phyloP scores from a whole-genome alignment of 2,888 invertebrate genomes.

The Schrankia costaestrigalis region DNA sequence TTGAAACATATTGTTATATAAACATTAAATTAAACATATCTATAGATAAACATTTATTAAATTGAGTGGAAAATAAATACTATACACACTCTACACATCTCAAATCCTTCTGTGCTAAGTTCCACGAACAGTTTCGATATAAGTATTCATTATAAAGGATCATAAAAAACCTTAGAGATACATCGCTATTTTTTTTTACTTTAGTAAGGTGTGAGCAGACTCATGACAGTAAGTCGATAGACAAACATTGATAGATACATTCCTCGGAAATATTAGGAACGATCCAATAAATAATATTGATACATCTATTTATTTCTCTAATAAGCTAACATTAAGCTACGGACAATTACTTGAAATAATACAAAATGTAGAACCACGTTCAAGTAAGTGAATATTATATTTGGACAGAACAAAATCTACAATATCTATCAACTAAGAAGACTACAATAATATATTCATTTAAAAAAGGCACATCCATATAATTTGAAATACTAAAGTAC shows the following conservation, averaged over 20 bases:
- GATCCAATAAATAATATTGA: too few species aligned
- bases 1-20: constrained; percentile 21
- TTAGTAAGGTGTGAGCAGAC: constrained; percentile 14
- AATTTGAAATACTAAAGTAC: constrained; percentile 36
- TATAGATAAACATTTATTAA: constrained; percentile 20
- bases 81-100: constrained; percentile 48
- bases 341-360: constrained; percentile 9
- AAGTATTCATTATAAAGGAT: constrained; percentile 21
- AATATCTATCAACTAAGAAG: constrained; percentile 33
- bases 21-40: constrained; percentile 23
- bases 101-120: constrained; percentile 65
- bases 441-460: constrained; percentile 34
- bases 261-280: constrained; percentile 10
- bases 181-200: constrained; percentile 11
- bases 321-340: constrained; percentile 23
- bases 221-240: constrained; percentile 15
- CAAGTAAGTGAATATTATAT: constrained; percentile 2
- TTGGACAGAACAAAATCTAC: constrained; percentile 17
- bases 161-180: constrained; percentile 32
- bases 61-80: constrained; percentile 33
- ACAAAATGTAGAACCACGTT: constrained; percentile 11
- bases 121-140: constrained; percentile 24
- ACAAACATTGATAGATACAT: constrained; percentile 24
- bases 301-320: too few species aligned
- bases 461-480: constrained; percentile 67